phyloP scores from a whole-genome alignment of 2,888 invertebrate genomes.

The Sussaba pulchella region DNA sequence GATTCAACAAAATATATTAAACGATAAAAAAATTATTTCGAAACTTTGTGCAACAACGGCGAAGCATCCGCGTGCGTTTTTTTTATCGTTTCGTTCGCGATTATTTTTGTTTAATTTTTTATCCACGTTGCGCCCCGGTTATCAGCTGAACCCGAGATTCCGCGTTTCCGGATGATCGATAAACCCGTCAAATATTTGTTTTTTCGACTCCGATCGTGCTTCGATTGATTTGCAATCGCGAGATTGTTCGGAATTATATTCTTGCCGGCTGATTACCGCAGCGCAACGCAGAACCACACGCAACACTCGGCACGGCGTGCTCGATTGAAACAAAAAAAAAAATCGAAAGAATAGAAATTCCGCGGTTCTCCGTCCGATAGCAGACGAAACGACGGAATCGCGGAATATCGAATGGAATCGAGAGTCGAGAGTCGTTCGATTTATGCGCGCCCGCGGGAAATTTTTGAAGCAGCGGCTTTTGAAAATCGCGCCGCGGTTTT shows the following conservation, averaged over 20 bases:
- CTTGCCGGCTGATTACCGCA: slow-evolving; percentile 50
- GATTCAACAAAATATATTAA: slow-evolving; percentile 55
- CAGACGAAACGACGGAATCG: slow-evolving; percentile 34
- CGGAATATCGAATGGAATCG: slow-evolving; percentile 23
- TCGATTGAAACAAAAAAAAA: slow-evolving; percentile 34
- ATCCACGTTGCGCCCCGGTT: slow-evolving; percentile 1
- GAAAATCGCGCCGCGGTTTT: too few relatives aligned
- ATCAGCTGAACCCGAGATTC: slow-evolving; percentile 4
- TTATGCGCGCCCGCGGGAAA: too few relatives aligned
- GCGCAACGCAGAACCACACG: too few relatives aligned
- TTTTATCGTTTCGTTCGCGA: too few relatives aligned
- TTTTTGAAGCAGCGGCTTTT: too few relatives aligned
- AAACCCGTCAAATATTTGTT: neutral
- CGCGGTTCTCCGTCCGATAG: neutral
- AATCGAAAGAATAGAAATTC: too few relatives aligned
- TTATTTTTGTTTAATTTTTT: neutral
- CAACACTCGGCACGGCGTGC: slow-evolving; percentile 14
- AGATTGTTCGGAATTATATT: neutral
- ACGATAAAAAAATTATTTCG: slow-evolving; percentile 54
- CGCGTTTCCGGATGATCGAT: neutral
- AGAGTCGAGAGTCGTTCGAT: slow-evolving; percentile 12
- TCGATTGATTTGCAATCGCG: neutral
- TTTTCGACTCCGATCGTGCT: neutral
- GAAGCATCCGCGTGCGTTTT: slow-evolving; percentile 49
- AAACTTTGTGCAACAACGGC: slow-evolving; percentile 38